These are phyloP conservation scores for Cyprinella venusta DNA, from an alignment of 2,797 vertebrate genomes.

Conservation along the genomic window DNA sequence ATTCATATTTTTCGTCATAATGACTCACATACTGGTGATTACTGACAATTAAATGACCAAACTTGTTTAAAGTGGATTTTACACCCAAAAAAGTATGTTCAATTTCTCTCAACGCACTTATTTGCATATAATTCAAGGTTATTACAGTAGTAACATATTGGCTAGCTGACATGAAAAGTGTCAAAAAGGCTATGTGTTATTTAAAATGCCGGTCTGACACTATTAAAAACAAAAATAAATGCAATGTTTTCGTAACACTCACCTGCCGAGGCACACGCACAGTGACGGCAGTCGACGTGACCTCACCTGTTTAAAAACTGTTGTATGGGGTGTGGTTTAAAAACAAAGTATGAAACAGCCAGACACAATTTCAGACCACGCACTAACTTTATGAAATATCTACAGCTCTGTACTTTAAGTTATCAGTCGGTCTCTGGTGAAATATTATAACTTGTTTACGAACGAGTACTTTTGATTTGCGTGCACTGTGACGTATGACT, in stretches of 20 bases:
- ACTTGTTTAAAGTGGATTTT: not conserved
- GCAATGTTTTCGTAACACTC: not conserved
- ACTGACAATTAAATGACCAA: not conserved
- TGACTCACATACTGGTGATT: not conserved
- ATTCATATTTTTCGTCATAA: not conserved
- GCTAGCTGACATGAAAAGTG: not conserved
- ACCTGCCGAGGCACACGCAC: conserved; percentile 9
- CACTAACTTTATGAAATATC: not conserved
- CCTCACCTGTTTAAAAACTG: conserved; percentile 26
- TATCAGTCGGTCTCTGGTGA: not conserved
- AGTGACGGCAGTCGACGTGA: not conserved
- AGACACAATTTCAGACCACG: not conserved
- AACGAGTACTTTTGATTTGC: not conserved
- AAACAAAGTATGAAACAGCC: not conserved
- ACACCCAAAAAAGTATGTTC: not conserved
- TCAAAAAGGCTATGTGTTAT: not conserved
- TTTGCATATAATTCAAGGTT: not conserved
- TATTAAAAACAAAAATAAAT: not conserved
- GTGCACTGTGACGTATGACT: not conserved
- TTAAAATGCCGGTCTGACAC: not conserved
- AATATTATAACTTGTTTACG: not conserved
- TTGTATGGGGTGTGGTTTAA: conserved; percentile 19
- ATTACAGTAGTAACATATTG: not conserved
- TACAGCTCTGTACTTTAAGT: not conserved
- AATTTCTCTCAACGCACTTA: not conserved